Base-by-base conservation (phyloP, 2,888 invertebrate species). In the Tetrapedia diversipes region DNA sequence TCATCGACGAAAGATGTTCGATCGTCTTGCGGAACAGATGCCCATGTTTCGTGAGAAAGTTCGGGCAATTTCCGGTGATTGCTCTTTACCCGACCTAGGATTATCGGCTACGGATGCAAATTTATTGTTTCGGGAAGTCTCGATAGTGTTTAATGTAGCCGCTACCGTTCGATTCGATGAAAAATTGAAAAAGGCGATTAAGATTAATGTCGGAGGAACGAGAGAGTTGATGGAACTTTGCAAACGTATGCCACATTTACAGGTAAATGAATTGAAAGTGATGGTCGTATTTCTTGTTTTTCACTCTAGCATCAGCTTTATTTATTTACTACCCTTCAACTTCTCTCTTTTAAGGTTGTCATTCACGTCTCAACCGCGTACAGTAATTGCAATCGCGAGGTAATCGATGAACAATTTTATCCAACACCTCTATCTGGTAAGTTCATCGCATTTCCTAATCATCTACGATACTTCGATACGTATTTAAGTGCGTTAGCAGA, bases 91-190 rank as follows among this genome's bases (percentile, higher is more conserved):
- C n/a, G 92, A 92, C 74, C 88, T 95, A 47, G 94, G 94, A 39
- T 86, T 94, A 54, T 92, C 92, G 72, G 87, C 91, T 2, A 90
- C 92, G 27, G 93, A 94, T 85, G 93, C 93, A 80, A 88, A 91
- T 51, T 86, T 89, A 22, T 24, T 49, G 27, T 14, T 27, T 6
- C 27, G 16, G 49, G 14, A 49, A 24, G 87, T 90, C 1, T 87
- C 90, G 1, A 88, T 95, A 59, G 94, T 96, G 14, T 94, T 96
- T 89, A 96, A 96, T 89, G 94, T 94, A 54, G 96, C 96, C 2
- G 96, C 96, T 1, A 96, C 96, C 0, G 95, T 96, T 24, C 93
- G 94, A 79, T 97, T 97, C 88, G 95, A 96, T 88, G 96, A 96
- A 88, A 94, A 93, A 56, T 91, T 97, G 16, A 93, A 94, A 90